phyloP scores from a whole-genome alignment of 2,113 vertebrate genomes.

The Rattus rattus region DNA sequence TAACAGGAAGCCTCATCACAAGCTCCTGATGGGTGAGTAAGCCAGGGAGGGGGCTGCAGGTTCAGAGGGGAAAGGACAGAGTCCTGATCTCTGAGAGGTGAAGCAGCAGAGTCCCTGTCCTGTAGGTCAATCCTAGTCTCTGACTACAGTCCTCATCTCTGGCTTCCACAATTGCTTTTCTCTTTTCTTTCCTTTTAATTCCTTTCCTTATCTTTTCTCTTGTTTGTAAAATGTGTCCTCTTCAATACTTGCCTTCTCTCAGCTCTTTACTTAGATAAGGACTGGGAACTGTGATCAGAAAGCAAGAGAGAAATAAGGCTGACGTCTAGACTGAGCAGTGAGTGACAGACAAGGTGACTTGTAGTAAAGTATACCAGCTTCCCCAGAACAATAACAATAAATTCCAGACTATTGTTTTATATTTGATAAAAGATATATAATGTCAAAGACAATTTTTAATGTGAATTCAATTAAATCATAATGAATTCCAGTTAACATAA shows the following conservation, averaged over 20 bases:
- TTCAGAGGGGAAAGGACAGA: not conserved
- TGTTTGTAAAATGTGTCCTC: not conserved
- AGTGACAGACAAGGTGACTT: not conserved
- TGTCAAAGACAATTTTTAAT: not conserved
- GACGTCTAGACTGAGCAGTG: not conserved
- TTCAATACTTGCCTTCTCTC: not conserved
- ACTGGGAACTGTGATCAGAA: not conserved
- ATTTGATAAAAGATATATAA: not conserved
- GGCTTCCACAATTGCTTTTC: not conserved
- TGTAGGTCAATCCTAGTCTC: not conserved
- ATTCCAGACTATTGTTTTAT: not conserved
- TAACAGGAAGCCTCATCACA: not conserved
- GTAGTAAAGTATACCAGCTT: not conserved
- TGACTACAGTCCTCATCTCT: not conserved
- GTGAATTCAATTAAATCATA: not conserved
- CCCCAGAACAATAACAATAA: not conserved
- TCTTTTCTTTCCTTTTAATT: too few species aligned
- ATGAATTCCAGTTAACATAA: not conserved
- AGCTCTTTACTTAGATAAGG: not conserved
- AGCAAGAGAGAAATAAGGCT: not conserved
- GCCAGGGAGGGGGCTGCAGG: not conserved
- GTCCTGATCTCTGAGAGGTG: too few species aligned
- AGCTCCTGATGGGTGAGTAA: slow-evolving; percentile 7
- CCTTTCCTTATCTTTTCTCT: not conserved
- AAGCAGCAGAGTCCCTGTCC: too few species aligned